Evolutionary conservation across 30 jellyfish, hydroid and myxozoan genomes (phyloP).

Genomic region (Hydra vulgaris): DNA sequence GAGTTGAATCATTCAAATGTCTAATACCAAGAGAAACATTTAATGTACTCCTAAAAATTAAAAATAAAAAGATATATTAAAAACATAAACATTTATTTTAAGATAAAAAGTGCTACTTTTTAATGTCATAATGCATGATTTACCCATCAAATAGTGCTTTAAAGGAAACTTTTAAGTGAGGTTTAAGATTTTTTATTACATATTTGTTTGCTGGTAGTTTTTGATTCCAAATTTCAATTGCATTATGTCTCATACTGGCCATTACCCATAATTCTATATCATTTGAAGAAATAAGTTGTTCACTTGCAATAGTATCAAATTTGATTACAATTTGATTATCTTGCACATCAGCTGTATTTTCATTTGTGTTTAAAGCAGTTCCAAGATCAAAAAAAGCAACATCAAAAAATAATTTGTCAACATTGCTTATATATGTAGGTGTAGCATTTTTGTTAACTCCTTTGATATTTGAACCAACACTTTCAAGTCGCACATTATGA

Average conservation of each 20-base stretch:
- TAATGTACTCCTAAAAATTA: not conserved
- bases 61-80: not conserved
- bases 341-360: slow-evolving; percentile 8
- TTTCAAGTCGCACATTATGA: slow-evolving; percentile 26
- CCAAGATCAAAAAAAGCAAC: slow-evolving; percentile 72
- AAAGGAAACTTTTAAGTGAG: slow-evolving; percentile 12
- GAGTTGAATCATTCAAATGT: not conserved
- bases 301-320: slow-evolving; percentile 41
- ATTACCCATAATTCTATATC: slow-evolving; percentile 74
- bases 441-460: slow-evolving; percentile 48
- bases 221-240: slow-evolving; percentile 85
- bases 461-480: slow-evolving; percentile 51
- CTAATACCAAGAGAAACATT: not conserved
- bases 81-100: no score
- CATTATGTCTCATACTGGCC: slow-evolving; percentile 80
- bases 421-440: slow-evolving; percentile 34
- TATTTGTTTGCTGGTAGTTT: slow-evolving; percentile 39
- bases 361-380: slow-evolving; percentile 32
- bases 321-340: slow-evolving; percentile 36
- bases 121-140: not conserved
- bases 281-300: slow-evolving; percentile 49
- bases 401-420: slow-evolving; percentile 34
- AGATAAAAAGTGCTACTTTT: no score
- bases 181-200: slow-evolving; percentile 28
- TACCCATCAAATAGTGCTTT: not conserved